Evolutionary conservation across 1,140 invertebrate genomes (phyloP).

Genomic region (Thaumetopoea pityocampa): DNA sequence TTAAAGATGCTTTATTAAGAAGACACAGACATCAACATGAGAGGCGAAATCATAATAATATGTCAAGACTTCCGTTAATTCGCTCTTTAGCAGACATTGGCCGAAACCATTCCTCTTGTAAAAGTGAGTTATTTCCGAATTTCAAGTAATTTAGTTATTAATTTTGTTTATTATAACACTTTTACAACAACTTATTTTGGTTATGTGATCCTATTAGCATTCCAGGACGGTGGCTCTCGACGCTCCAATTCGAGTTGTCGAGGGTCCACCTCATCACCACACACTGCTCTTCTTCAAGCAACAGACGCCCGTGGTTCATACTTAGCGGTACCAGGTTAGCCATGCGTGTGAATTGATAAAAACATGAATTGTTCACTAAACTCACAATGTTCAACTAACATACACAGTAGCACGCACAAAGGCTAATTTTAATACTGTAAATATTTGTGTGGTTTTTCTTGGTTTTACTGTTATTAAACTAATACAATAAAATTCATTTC

Average conservation of each 20-base stretch:
- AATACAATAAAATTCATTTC: constrained; percentile 18
- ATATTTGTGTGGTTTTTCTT: constrained; percentile 18
- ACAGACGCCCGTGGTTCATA: constrained; percentile 85
- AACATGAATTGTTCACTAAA: constrained; percentile 39
- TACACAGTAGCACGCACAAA: constrained; percentile 38
- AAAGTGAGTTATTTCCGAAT: constrained; percentile 90
- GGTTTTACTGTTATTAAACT: background rate
- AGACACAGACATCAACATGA: constrained; percentile 97
- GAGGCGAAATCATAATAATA: constrained; percentile 84
- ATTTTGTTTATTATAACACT: constrained; percentile 8
- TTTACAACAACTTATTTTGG: constrained; percentile 8
- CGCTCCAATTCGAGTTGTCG: constrained; percentile 70
- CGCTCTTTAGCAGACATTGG: constrained; percentile 97
- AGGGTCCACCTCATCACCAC: constrained; percentile 74
- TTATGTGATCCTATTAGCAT: constrained; percentile 73
- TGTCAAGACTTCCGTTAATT: constrained; percentile 94
- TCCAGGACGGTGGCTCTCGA: constrained; percentile 77
- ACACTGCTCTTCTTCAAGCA: constrained; percentile 78
- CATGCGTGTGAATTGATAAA: constrained; percentile 37
- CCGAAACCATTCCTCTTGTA: constrained; percentile 94
- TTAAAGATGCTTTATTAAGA: constrained; percentile 90
- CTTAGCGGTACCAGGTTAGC: constrained; percentile 86
- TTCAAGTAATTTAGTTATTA: too few relatives aligned
- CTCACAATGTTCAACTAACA: constrained; percentile 43
- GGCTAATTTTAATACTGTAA: constrained; percentile 37